Conservation (phyloP, 2,113 vertebrate genomes). For the Scopus umbretta region DNA sequence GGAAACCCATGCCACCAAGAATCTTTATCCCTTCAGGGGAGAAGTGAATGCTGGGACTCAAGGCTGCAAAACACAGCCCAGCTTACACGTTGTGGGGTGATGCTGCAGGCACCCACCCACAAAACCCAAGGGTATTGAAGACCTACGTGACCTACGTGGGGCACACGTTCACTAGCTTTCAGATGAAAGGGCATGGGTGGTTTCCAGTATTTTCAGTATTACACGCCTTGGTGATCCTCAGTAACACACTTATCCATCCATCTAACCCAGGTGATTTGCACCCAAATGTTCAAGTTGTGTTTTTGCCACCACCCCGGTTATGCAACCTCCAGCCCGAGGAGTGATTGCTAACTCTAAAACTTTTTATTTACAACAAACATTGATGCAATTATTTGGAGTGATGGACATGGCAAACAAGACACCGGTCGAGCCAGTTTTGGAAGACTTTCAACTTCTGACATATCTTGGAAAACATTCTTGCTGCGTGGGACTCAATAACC, state of each 20-base stretch:
- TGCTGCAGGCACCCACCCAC: background rate
- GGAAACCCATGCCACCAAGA: background rate
- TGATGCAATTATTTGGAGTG: background rate
- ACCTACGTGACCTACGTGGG: background rate
- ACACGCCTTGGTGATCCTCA: background rate
- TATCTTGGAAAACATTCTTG: background rate
- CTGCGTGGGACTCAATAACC: background rate
- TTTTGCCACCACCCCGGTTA: background rate
- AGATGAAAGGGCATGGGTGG: background rate
- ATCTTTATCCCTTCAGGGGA: background rate
- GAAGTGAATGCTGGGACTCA: background rate
- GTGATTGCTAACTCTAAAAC: background rate
- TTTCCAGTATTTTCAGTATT: background rate
- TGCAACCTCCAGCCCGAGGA: background rate
- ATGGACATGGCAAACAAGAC: background rate
- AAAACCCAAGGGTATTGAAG: background rate
- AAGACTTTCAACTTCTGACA: background rate
- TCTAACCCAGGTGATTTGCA: background rate
- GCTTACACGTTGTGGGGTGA: background rate
- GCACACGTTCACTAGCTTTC: background rate
- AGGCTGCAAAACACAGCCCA: background rate
- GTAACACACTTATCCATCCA: background rate
- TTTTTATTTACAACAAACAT: background rate
- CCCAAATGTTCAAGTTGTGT: rapidly evolving
- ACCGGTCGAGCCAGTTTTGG: background rate